Base-by-base conservation (phyloP, 1,140 invertebrate species). In the Apis dorsata region DNA sequence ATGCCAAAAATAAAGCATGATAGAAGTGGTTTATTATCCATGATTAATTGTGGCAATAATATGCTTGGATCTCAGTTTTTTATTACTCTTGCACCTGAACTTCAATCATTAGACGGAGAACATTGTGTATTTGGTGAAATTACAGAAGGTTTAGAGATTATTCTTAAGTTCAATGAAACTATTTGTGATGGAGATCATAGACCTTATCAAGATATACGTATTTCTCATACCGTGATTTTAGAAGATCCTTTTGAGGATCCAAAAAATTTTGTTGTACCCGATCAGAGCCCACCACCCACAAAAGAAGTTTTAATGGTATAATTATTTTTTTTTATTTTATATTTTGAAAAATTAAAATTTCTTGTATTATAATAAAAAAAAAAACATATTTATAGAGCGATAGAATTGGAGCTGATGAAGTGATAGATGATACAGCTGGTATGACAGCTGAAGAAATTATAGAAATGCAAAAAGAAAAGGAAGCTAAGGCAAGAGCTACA, bases 121-220 rank as follows among this genome's bases (percentile, higher is more conserved):
- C 99, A 99, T 93, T 99, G 98, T 91, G 98, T 99, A 15, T 99
- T 99, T 94, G 99, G 99, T 0, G 97, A 99, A 94, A 97, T 99
- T 3, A 95, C 96, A 0, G 99, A 99, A 95, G 99, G 99, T 1
- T 94, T 97, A 60, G 99, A 99, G 77, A 95, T 99, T 28, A 93
- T 99, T 65, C 92, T 96, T 4, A 98, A 97, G 91, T 95, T 99
- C 0, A 99, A 99, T 93, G 98, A 99, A 90, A 96, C 97, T 0
- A 98, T 99, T 89, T 99, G 98, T 92, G 99, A 99, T 95, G 96
- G 96, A 51, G 95, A 96, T n/a, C 96, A 98, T 91, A 95, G 97
- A 66, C 99, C 99, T 0, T 99, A 98, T 93, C 97, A 98, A 92
- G 99, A 99, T 94, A 98, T 99, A 65, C 95, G 99, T 86, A 99